Evolutionary conservation across 2,113 vertebrate genomes (phyloP), one percentile per base, ranked within the genome.

Genomic region (Psammodynastes pulverulentus): DNA sequence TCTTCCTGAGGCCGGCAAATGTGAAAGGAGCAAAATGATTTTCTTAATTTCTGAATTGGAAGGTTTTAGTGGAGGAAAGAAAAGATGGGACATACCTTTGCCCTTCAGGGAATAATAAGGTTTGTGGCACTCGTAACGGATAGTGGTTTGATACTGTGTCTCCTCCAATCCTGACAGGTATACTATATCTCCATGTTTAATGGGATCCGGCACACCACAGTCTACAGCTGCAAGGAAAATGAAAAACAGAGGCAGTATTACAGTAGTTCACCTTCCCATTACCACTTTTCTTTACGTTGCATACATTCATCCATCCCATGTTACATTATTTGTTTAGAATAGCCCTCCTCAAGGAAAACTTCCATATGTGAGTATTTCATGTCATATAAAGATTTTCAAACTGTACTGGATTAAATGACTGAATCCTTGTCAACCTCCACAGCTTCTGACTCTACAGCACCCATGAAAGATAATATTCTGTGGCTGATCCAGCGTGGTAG

Each of bases 151-250:
- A 88, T 97, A 98, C 1, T 94, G 86, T 86, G 97, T 98, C 2
- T 96, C 34, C 0, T 10, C 94, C 5, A 89, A 79, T 0, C 93
- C 84, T 0, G 96, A 96, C 26, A 96, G 0, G 0, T 97, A 96
- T 0, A 49, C 0, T 0, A 52, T 53, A 48, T 88, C 94, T 19
- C 97, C 97, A 7, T 98, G 94, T 2, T 45, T 85, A 86, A 97
- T 86, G 89, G 95, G 4, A 0, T 93, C 56, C 5, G 98, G 98
- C 4, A 23, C 0, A 2, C 98, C 98, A 54, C 99, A 99, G 89
- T 98, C 95, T 89, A 99, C 98, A 94, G 96, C 99, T 99, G 90
- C 1, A 90, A 89, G 29, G 88, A 34, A 89, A 34, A 94, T 58
- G 24, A 17, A 43, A 9, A 89, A 46, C 79, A 91, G 2, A 0